Evolutionary conservation across 2,113 vertebrate species (phyloP), one percentile per base, ranked within the genome.

Genomic region (Cyprinodon brontotheroides): DNA sequence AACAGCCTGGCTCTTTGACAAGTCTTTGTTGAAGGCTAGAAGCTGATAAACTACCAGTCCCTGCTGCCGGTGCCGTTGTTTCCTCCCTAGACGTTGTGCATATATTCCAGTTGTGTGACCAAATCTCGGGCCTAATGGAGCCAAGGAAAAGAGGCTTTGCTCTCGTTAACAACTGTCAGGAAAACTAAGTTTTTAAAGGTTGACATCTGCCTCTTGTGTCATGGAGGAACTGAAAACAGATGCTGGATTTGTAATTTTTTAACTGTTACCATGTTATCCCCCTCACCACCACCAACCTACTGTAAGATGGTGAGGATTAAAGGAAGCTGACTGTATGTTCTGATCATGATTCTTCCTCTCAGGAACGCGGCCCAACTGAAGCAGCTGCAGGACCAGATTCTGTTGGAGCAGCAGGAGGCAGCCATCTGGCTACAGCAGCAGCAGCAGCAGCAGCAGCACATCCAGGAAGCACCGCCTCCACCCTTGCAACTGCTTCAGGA

Each of bases 331-430:
- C 50, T 57, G 50, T 17, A 17, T 15, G 57, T 72, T 75, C 15
- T 85, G 74, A 22, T 62, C 5, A 48, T 70, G 6, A 13, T 8
- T 87, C 39, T 77, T 86, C 87, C 70, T 71, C 37, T 0, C 94
- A 99, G 98, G 82, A 97, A 98, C 89, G 93, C 96, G 0, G 84
- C 95, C 81, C 96, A 95, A 87, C 90, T 99, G 87, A 97, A 97
- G 93, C 97, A 98, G 72, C 94, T 99, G 77, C 97, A 99, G 90
- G 94, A 97, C 75, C 97, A 98, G 92, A 94, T 97, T 88, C 95
- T 97, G 13, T 87, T 95, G 86, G 98, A 99, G 80, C 96, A 93
- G 89, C 93, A 96, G 91, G 97, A 97, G 94, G 94, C 93, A 22
- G 81, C 88, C 65, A 83, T 77, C 75, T 93, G 94, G 91, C 93